These are phyloP conservation scores for Vireo griseus DNA, from an alignment of 2,797 vertebrate genomes.

Conservation along the genomic window DNA sequence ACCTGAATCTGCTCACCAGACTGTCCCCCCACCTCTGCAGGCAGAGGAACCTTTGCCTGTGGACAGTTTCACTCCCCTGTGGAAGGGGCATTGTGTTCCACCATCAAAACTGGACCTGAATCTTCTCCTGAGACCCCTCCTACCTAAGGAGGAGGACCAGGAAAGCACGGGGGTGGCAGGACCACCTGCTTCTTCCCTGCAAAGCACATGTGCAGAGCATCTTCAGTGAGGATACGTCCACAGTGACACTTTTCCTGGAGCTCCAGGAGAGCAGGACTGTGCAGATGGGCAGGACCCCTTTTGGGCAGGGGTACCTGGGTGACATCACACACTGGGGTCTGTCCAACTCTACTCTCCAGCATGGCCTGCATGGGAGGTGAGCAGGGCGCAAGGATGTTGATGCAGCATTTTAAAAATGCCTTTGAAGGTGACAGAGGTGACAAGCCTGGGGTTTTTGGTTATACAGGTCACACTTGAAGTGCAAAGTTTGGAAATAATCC, in stretches of 20 bases:
- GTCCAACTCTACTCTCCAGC: not conserved
- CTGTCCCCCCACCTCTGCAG: not conserved
- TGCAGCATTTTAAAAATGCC: not conserved
- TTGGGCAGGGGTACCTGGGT: not conserved
- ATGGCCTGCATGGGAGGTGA: not conserved
- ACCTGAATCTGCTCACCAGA: not conserved
- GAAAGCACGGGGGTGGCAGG: not conserved
- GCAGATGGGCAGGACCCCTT: not conserved
- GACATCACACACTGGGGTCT: not conserved
- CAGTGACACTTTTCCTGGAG: not conserved
- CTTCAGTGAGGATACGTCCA: fast-evolving
- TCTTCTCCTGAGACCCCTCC: not conserved
- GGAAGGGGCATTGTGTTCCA: not conserved
- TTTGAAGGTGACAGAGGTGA: not conserved
- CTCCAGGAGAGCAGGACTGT: not conserved
- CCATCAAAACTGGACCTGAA: not conserved
- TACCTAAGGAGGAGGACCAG: not conserved
- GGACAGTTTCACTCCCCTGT: not conserved
- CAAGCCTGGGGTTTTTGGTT: not conserved
- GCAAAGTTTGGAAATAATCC: not conserved
- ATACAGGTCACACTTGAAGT: not conserved
- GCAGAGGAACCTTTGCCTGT: not conserved
- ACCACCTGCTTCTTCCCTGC: not conserved
- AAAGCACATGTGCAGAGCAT: not conserved
- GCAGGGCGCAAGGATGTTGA: not conserved